Evolutionary conservation across 2,113 vertebrate species (phyloP).

Genomic region (Coturnix japonica): DNA sequence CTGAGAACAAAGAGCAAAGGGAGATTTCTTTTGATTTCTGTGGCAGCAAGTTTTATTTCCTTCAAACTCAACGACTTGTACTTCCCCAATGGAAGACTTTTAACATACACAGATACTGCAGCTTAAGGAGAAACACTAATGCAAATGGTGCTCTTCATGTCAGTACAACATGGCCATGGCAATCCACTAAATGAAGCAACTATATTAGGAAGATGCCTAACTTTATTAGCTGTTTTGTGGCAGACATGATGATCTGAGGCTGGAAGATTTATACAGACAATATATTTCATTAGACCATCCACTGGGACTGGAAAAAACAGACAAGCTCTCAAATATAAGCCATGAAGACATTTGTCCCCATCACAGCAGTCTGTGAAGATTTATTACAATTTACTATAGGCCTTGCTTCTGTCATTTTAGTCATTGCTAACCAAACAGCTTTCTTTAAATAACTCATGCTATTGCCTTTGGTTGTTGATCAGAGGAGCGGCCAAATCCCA

Average conservation of each 20-base stretch:
- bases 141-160: no score
- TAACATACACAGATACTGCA: accelerated
- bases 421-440: not conserved
- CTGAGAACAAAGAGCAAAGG: not conserved
- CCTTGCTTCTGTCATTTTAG: not conserved
- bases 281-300: slow-evolving; percentile 18
- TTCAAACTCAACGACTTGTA: accelerated
- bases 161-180: not conserved
- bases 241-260: not conserved
- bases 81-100: not conserved
- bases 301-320: not conserved
- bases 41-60: not conserved
- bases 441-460: not conserved
- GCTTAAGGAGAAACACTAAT: accelerated
- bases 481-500: not conserved
- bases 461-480: not conserved
- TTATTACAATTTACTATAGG: not conserved
- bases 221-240: not conserved
- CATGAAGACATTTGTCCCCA: not conserved
- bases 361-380: not conserved
- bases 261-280: slow-evolving; percentile 8
- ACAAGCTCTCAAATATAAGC: not conserved
- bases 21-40: not conserved
- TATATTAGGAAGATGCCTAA: not conserved
- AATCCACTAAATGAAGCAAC: not conserved